A percentile compares a stretch with the other conserved stretches of the same genome.
Conservation (phyloP, 1,140 invertebrate species). For the Heliconius nattereri region DNA sequence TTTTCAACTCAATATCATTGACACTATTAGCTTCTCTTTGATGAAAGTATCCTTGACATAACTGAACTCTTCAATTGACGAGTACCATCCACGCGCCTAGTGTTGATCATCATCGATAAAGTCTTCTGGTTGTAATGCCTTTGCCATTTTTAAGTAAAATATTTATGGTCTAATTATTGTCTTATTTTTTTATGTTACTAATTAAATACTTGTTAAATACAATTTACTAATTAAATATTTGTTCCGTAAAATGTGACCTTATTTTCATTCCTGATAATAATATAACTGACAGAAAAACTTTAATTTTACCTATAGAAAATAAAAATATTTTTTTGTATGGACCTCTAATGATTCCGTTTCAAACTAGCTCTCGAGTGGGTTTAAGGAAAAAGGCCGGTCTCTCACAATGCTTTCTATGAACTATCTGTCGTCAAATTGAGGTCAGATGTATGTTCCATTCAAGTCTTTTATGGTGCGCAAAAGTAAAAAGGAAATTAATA, state of each 20-base stretch:
- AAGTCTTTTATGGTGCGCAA: slow-evolving; percentile 3
- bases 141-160: background rate
- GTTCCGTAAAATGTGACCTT: background rate
- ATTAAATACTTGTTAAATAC: too few species aligned
- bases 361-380: slow-evolving; percentile 14
- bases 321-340: slow-evolving; percentile 14
- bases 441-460: slow-evolving; percentile 28
- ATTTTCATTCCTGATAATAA: background rate
- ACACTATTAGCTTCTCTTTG: slow-evolving; percentile 35
- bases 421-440: slow-evolving; percentile 27
- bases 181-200: too few species aligned
- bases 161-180: too few species aligned
- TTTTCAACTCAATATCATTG: slow-evolving; percentile 25
- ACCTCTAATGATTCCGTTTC: slow-evolving; percentile 22
- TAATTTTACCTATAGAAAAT: background rate
- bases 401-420: slow-evolving; percentile 26
- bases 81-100: slow-evolving; percentile 27
- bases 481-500: background rate
- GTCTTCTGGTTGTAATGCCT: background rate
- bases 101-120: slow-evolving; percentile 14
- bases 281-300: background rate
- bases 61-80: slow-evolving; percentile 19
- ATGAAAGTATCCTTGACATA: slow-evolving; percentile 31
- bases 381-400: slow-evolving; percentile 22
- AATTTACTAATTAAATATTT: background rate